Evolutionary conservation across 1,140 invertebrate genomes (phyloP), one percentile per base, ranked within the genome.

Genomic region (Panagrolaimus sp.): DNA sequence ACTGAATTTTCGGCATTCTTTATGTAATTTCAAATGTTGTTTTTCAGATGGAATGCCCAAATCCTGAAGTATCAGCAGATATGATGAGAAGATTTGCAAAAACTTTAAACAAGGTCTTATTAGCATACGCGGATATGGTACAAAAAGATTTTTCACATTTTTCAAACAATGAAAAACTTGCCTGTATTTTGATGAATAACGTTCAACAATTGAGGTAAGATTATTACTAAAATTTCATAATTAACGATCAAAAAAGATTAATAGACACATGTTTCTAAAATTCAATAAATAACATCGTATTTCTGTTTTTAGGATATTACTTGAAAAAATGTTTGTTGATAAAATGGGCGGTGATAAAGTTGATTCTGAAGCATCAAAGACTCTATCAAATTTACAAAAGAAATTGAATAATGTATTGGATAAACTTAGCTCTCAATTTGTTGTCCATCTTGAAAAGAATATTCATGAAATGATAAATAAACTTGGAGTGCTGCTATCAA

Each of bases 171-270:
- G 93, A 96, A 85, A 81, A 80, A 48, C 63, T 82, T 31, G 93
- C 96, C 11, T 98, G 96, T 85, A 97, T 98, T 75, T 85, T 99
- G 61, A 98, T 99, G 93, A 99, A 99, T 85, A 99, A 99, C 84
- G 96, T 99, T 62, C 96, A 99, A 84, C 96, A 99, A 87, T 85
- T 98, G 43, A 57, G 79, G 80, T 79, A 66, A 9, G 20, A 2
- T 5, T 11, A 67, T n/a, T n/a, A n/a, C n/a, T n/a, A n/a, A n/a
- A n/a, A n/a, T n/a, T n/a, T n/a, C n/a, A n/a, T n/a, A n/a, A n/a
- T n/a, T n/a, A n/a, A n/a, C n/a, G n/a, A n/a, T n/a, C n/a, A n/a
- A n/a, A n/a, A n/a, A n/a, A n/a, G n/a, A n/a, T n/a, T n/a, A n/a
- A n/a, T n/a, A n/a, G n/a, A n/a, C n/a, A n/a, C n/a, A n/a, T n/a